Base-by-base conservation (phyloP, 2,888 invertebrate genomes). In the Rotaria sp. region DNA sequence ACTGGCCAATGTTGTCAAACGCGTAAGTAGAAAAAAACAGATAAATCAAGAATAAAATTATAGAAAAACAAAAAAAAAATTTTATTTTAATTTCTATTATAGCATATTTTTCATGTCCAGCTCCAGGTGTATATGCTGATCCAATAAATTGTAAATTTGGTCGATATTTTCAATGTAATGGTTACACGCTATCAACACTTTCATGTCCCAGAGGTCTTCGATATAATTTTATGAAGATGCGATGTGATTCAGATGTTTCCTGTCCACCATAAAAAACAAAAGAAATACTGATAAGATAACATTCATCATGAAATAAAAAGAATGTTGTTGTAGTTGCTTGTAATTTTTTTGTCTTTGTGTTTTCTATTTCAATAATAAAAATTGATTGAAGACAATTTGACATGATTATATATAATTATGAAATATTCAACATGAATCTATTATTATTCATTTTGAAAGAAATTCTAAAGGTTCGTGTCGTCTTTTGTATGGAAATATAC, bases 181-280 rank as follows among this genome's bases (percentile, higher is more conserved):
- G 67, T 35, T 67, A 8, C 13, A 35, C 35, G 4, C 35, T 67
- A 18, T 35, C 67, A 35, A 35, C 35, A 35, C 35, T 21, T 35
- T 67, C 67, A 67, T 67, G 67, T 21, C 67, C 67, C 21, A 21
- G 15, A 67, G 67, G 67, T 35, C 67, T 67, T 67, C 67, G 67
- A 35, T 67, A 67, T 67, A 67, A 67, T 35, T 67, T 67, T 21
- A 67, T 67, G 67, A 67, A 35, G 30, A 67, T 67, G 67, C 67
- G 21, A 30, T 67, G 67, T 35, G 67, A 67, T 8, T 18, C 21
- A 21, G 67, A 35, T 35, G 67, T 67, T 67, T 67, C 67, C 0
- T 67, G 67, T 67, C 67, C 67, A 67, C 35, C 35, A 35, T 67
- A 67, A 67, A 67, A 15, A 50, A 38, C 35, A 4, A 0, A 67